Percentiles rank a stretch among this genome's conserved stretches.
These are phyloP conservation scores for Stratiomys singularior DNA, from an alignment of 2,888 invertebrate genomes.

Conservation along the genomic window DNA sequence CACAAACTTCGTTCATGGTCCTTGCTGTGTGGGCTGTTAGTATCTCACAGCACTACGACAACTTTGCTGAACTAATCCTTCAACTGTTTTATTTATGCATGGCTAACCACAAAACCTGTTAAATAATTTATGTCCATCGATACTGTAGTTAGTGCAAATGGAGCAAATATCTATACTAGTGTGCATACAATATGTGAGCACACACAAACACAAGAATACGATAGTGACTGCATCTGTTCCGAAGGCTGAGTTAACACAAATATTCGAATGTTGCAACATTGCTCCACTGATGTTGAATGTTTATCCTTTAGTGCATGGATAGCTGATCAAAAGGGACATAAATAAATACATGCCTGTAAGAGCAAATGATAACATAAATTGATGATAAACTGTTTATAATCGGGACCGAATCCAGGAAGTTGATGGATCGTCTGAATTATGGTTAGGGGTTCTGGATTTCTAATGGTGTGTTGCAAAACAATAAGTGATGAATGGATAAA, in stretches of 20 bases:
- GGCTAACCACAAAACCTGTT: constrained; percentile 3
- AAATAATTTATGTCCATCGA: neutral
- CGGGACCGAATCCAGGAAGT: too few species aligned
- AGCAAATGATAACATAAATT: too few species aligned
- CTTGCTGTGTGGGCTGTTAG: too few species aligned
- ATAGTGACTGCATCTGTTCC: neutral
- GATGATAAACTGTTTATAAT: too few species aligned
- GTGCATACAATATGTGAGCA: neutral
- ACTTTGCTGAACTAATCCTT: constrained; percentile 1
- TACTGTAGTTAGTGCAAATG: neutral
- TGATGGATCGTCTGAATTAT: too few species aligned
- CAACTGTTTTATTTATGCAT: neutral
- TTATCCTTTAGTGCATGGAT: neutral
- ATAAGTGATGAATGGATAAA: too few species aligned
- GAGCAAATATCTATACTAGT: neutral
- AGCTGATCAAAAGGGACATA: neutral
- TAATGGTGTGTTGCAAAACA: too few species aligned
- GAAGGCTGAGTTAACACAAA: neutral
- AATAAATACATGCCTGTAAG: too few species aligned
- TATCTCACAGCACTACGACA: neutral
- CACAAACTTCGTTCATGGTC: too few species aligned
- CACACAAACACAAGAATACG: too few species aligned
- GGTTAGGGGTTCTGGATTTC: too few species aligned
- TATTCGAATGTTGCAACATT: neutral
- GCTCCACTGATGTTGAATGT: neutral